phyloP scores from a whole-genome alignment of 2,888 invertebrate species.

The Arenicola marina region DNA sequence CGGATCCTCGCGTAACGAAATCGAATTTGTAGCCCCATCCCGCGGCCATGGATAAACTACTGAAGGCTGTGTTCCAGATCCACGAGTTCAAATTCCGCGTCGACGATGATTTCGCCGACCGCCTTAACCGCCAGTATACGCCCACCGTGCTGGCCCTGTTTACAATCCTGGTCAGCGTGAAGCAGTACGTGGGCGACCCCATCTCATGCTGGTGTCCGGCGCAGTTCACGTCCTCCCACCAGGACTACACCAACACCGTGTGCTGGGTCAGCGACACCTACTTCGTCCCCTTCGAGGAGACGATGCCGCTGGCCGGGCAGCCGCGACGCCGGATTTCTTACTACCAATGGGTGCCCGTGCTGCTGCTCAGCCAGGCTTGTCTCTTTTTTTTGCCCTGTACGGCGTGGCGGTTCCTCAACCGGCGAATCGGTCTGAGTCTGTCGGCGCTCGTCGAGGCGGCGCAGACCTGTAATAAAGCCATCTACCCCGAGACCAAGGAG shows the following conservation, averaged over 20 bases:
- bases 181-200: constrained; percentile 61
- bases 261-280: constrained; percentile 65
- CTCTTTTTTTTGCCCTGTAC: constrained; percentile 57
- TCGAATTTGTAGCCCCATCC: too few relatives aligned
- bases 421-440: constrained; percentile 21
- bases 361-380: constrained; percentile 43
- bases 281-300: constrained; percentile 61
- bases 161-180: constrained; percentile 57
- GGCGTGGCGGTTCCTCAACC: constrained; percentile 61
- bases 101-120: constrained; percentile 58
- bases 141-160: constrained; percentile 58
- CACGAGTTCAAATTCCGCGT: constrained; percentile 52
- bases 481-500: constrained; percentile 23
- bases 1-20: too few relatives aligned
- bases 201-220: constrained; percentile 68
- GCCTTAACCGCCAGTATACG: constrained; percentile 58
- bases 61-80: constrained; percentile 29
- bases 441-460: constrained; percentile 25
- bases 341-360: constrained; percentile 62
- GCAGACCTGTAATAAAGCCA: constrained; percentile 13
- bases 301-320: constrained; percentile 57
- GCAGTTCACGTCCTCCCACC: constrained; percentile 64
- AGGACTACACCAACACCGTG: constrained; percentile 65
- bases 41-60: constrained; percentile 26
- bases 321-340: constrained; percentile 57